A percentile compares a stretch with the other conserved stretches of the same genome.
These are phyloP conservation scores for Pollimyrus isidori DNA, from an alignment of 2,113 vertebrate species.

Conservation along the genomic window DNA sequence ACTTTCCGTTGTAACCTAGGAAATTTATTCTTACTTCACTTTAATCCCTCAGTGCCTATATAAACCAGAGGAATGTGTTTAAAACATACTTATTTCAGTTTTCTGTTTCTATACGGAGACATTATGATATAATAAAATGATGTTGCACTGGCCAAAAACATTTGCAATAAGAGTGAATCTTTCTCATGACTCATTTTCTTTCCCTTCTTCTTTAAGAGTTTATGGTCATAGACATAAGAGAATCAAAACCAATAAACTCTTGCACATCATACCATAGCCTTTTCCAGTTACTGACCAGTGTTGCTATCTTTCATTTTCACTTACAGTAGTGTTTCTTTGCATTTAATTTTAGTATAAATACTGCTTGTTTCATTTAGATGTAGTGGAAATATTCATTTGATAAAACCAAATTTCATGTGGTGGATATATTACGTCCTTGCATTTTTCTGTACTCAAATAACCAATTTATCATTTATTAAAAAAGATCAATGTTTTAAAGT, in stretches of 20 bases:
- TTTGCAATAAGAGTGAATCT: not conserved
- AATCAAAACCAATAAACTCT: not conserved
- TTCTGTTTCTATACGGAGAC: not conserved
- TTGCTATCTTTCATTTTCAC: not conserved
- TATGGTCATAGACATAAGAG: not conserved
- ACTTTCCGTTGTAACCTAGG: not conserved
- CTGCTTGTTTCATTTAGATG: not conserved
- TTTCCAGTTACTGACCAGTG: not conserved
- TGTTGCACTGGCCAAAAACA: not conserved
- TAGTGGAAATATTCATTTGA: not conserved
- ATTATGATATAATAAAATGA: not conserved
- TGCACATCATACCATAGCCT: not conserved
- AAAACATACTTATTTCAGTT: not conserved
- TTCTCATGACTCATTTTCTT: not conserved
- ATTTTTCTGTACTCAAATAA: not conserved
- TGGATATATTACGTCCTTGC: not conserved
- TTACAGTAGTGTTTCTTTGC: no score
- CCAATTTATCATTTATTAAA: not conserved
- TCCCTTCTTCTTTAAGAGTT: not conserved
- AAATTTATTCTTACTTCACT: not conserved
- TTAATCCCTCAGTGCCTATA: not conserved
- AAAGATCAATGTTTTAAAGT: no score
- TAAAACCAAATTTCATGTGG: not conserved
- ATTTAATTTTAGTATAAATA: not conserved
- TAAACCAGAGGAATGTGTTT: not conserved